Evolutionary conservation across 2,888 invertebrate species (phyloP), one percentile per base, ranked within the genome.

Genomic region (Limnephilus auricula): DNA sequence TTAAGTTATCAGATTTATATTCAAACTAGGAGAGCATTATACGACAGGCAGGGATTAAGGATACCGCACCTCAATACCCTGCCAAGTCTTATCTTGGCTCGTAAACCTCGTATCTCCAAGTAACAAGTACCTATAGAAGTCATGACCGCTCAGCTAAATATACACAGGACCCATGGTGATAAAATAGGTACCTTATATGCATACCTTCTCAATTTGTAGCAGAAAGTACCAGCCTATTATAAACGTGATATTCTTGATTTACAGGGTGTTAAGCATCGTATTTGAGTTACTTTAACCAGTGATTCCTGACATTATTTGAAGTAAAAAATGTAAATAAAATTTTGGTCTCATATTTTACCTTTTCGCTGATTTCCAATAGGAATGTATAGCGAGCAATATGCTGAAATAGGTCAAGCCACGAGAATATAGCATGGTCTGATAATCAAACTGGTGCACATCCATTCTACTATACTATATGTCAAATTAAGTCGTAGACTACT

Each of bases 1-100:
- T 84, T 84, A 84, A 34, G 84, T 84, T 84, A 25, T 84, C 84
- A 37, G 40, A 84, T 84, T 84, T 84, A 84, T 84, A 84, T 37
- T 84, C n/a, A n/a, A 40, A 34, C 37, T 37, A 40, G 84, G 37
- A 37, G 40, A 32, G 15, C 37, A 34, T 34, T 37, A 84, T 32
- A 37, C 37, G 84, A 84, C 84, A 84, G 84, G 40, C 84, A n/a
- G 25, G 84, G 34, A 34, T 84, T 34, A 84, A 84, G n/a, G 34
- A 84, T 84, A 34, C 31, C 84, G 25, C 37, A 32, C 84, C 84
- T 84, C 34, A 84, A 84, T 84, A 40, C 37, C 37, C 80, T 82
- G 31, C 80, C 80, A 82, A 25, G 37, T n/a, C 84, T 84, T 84
- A 84, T 84, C 37, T 37, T 37, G 30, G 34, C 34, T 37, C 84